Evolutionary conservation across 2,797 vertebrate species (phyloP).

Genomic region (Smutsia temminckii): DNA sequence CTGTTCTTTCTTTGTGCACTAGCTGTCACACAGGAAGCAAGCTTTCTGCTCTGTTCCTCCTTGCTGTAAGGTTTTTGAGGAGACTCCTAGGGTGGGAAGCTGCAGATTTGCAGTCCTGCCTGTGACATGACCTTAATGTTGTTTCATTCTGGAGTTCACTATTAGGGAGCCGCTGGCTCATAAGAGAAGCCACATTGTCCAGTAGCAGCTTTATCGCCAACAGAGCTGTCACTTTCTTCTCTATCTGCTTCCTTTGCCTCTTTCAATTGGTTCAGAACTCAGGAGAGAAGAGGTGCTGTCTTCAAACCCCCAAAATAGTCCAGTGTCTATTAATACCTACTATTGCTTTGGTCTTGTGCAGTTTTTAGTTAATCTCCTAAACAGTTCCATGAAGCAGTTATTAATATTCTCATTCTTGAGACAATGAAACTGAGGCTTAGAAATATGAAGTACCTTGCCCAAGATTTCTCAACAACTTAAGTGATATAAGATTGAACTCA

Average conservation of each 20-base stretch:
- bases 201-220: not conserved
- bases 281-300: not conserved
- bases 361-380: not conserved
- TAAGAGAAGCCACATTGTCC: not conserved
- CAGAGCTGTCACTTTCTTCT: not conserved
- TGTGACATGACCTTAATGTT: not conserved
- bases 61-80: not conserved
- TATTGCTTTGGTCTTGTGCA: not conserved
- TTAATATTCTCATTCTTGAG: not conserved
- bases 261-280: not conserved
- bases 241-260: not conserved
- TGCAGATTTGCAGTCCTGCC: not conserved
- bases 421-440: not conserved
- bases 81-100: not conserved
- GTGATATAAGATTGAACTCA: not conserved
- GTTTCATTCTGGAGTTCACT: not conserved
- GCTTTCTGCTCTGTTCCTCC: not conserved
- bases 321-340: not conserved
- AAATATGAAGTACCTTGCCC: not conserved
- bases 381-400: not conserved
- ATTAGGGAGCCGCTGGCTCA: not conserved
- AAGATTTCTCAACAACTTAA: not conserved
- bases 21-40: not conserved
- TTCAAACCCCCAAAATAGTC: not conserved
- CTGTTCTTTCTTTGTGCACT: not conserved